Evolutionary conservation across 1,140 invertebrate species (phyloP), one percentile per base, ranked within the genome.

Genomic region (Chironomus striatipennis): DNA sequence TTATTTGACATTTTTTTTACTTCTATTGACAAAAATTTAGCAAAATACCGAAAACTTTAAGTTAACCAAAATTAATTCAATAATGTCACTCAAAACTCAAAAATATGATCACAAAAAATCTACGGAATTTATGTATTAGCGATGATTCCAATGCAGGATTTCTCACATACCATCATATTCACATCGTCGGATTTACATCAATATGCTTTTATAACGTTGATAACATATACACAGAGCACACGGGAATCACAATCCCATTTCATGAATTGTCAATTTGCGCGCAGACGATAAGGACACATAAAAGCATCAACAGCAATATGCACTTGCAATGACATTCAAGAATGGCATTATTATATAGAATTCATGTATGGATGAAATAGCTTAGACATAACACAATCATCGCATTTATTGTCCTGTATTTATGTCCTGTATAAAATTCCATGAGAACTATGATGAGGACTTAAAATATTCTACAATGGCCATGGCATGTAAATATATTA

Each of bases 181-280:
- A n/a, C n/a, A 34, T 34, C 24, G 24, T 34, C 5, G 24, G 24
- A 34, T 34, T n/a, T 15, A 57, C 47, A n/a, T 57, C 47, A 57
- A 57, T 15, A n/a, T 57, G 47, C 47, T 57, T 57, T n/a, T 34
- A n/a, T 34, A 34, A 34, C 24, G 24, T 34, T 34, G 24, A 34
- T 1, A 57, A 57, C 12, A 57, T 57, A n/a, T 57, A 57, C 9
- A n/a, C n/a, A n/a, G n/a, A 57, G 47, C 12, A 57, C 5, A n/a
- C 12, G 47, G 47, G 47, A 57, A n/a, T 57, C 9, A 57, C 47
- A n/a, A 12, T 70, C 64, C 17, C 65, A 20, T 20, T 70, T 70
- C 65, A 70, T 70, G 17, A 20, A 70, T 70, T 70, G 65, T 70
- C 65, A 57, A 57, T 57, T 34, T 57, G n/a, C 47, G 47, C 47